A percentile compares a stretch with the other conserved stretches of the same genome.
These are phyloP conservation scores for Belgica antarctica DNA, from an alignment of 2,888 invertebrate species.

Conservation along the genomic window DNA sequence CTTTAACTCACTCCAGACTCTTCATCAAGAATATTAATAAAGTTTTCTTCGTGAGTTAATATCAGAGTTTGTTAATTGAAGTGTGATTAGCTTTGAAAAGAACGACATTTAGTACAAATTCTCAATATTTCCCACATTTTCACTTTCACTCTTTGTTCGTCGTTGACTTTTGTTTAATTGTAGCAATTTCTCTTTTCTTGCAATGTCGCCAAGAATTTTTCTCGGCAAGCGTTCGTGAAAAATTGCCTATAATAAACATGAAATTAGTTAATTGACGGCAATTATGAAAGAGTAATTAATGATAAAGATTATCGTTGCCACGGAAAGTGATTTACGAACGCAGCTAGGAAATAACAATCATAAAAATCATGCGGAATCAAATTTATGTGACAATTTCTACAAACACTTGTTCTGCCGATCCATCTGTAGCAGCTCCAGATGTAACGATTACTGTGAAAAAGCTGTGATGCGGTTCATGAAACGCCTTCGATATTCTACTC, in stretches of 20 bases:
- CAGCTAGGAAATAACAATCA: background rate
- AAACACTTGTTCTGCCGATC: too few relatives aligned
- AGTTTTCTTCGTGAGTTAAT: background rate
- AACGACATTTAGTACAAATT: background rate
- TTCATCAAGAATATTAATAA: background rate
- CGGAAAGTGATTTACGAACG: background rate
- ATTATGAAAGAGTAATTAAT: slow-evolving; percentile 37
- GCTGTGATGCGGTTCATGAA: too few relatives aligned
- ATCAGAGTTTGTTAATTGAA: background rate
- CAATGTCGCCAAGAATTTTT: too few relatives aligned
- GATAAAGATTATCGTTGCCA: slow-evolving; percentile 33
- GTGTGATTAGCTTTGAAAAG: background rate
- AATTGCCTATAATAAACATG: slow-evolving; percentile 32
- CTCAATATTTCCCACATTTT: too few relatives aligned
- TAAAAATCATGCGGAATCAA: background rate
- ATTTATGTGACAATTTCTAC: background rate
- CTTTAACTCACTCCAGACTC: background rate
- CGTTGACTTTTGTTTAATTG: background rate
- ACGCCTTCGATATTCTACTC: too few relatives aligned
- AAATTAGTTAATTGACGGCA: slow-evolving; percentile 40
- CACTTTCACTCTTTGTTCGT: background rate
- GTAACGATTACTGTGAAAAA: too few relatives aligned
- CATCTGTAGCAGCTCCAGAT: too few relatives aligned
- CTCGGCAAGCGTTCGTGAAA: too few relatives aligned
- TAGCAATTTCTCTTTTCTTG: background rate